Percentiles rank a stretch among this genome's conserved stretches.
Evolutionary conservation across 2,888 invertebrate species (phyloP).

Genomic region (Nomada fucata): DNA sequence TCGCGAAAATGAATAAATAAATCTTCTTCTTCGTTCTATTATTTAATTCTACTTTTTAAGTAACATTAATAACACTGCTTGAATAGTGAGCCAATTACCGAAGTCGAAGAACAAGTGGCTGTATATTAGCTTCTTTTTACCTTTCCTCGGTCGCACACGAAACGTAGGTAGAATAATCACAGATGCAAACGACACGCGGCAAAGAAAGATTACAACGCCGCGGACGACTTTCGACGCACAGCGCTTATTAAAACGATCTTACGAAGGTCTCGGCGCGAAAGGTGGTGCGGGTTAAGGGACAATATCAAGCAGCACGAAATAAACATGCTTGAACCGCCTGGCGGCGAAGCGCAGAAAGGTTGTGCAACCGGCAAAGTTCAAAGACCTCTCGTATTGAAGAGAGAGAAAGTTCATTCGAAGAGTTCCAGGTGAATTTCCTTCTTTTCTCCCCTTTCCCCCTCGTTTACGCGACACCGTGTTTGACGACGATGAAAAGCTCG

Average conservation of each 20-base stretch:
- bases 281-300: constrained; percentile 2
- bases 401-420: constrained; percentile 34
- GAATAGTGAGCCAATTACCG: too few species aligned
- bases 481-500: constrained; percentile 22
- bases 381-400: constrained; percentile 17
- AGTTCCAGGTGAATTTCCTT: constrained; percentile 13
- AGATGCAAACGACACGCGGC: not conserved
- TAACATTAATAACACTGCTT: too few species aligned
- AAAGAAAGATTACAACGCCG: not conserved
- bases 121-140: not conserved
- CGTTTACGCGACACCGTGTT: not conserved
- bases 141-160: not conserved
- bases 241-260: constrained; percentile 9
- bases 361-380: constrained; percentile 16
- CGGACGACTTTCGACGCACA: not conserved
- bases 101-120: too few species aligned
- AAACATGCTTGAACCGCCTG: constrained; percentile 4
- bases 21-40: too few species aligned
- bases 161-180: not conserved
- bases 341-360: not conserved
- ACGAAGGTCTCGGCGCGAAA: not conserved
- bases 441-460: not conserved
- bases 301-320: not conserved
- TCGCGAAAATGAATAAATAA: too few species aligned
- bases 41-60: too few species aligned